Conservation (phyloP, 1,140 invertebrate genomes). For the Cotesia vestalis region DNA sequence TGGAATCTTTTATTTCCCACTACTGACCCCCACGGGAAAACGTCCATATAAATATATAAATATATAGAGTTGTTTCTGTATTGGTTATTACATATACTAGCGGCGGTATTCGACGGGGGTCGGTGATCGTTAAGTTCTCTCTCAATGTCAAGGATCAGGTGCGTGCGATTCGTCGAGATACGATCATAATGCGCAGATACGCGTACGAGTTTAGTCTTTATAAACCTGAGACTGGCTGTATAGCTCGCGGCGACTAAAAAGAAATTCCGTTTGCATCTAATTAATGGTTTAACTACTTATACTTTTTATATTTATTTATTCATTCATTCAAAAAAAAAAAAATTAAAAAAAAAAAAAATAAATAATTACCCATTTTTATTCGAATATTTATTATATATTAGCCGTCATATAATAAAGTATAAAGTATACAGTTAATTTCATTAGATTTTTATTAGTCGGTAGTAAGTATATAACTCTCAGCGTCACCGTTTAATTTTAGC, state of each 20-base stretch:
- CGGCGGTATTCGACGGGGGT: constrained; percentile 17
- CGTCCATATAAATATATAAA: too few relatives aligned
- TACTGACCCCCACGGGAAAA: constrained; percentile 32
- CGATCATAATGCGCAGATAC: constrained; percentile 30
- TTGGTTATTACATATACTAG: constrained; percentile 10
- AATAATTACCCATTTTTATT: background rate
- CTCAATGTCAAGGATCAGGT: constrained; percentile 43
- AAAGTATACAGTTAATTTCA: too few relatives aligned
- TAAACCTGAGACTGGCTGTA: background rate
- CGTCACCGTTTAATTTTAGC: too few relatives aligned
- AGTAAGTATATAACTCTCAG: too few relatives aligned
- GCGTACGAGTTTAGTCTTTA: constrained; percentile 2
- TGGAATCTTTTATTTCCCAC: constrained; percentile 40
- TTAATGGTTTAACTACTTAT: constrained; percentile 28
- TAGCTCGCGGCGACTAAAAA: constrained; percentile 14
- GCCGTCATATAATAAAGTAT: too few relatives aligned
- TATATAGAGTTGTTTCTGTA: constrained; percentile 23
- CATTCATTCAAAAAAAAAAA: background rate
- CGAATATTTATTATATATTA: background rate
- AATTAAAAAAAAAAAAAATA: too few relatives aligned
- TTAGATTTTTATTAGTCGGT: too few relatives aligned
- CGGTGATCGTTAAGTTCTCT: constrained; percentile 41
- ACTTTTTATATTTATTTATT: constrained; percentile 17
- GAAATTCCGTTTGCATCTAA: constrained; percentile 38
- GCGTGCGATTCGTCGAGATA: constrained; percentile 37